Conservation (phyloP, 2,797 vertebrate genomes). For the Myoxocephalus aenaeus region DNA sequence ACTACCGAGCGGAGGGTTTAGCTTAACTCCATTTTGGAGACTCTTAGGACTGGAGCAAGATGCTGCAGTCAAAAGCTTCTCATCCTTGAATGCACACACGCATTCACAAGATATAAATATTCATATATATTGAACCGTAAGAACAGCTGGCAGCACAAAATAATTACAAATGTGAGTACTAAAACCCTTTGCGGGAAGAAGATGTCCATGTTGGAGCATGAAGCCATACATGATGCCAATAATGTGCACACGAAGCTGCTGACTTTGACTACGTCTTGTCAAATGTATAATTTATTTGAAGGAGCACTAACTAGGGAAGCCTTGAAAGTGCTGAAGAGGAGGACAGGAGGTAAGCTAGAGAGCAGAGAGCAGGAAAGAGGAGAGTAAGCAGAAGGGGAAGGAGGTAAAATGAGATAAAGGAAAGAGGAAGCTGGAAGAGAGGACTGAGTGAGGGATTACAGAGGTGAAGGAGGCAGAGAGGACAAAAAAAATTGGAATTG, state of each 20-base stretch:
- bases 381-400: slow-evolving; percentile 42
- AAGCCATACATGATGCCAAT: slow-evolving; percentile 58
- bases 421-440: slow-evolving; percentile 43
- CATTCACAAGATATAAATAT: slow-evolving; percentile 55
- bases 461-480: slow-evolving; percentile 62
- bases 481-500: slow-evolving; percentile 54
- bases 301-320: slow-evolving; percentile 75
- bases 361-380: slow-evolving; percentile 44
- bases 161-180: slow-evolving; percentile 33
- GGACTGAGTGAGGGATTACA: slow-evolving; percentile 57
- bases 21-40: slow-evolving; percentile 64
- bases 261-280: slow-evolving; percentile 80
- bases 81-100: slow-evolving; percentile 23
- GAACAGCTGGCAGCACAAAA: slow-evolving; percentile 36
- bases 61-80: slow-evolving; percentile 54
- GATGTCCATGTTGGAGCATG: slow-evolving; percentile 46
- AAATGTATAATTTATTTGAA: slow-evolving; percentile 84
- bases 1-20: slow-evolving; percentile 48
- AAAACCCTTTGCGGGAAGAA: slow-evolving; percentile 31
- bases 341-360: slow-evolving; percentile 55
- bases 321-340: slow-evolving; percentile 75
- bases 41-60: slow-evolving; percentile 42
- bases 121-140: slow-evolving; percentile 46
- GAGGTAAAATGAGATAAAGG: slow-evolving; percentile 59
- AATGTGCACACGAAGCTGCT: slow-evolving; percentile 67